phyloP scores from a whole-genome alignment of 2,113 vertebrate genomes.

The Neotoma lepida region DNA sequence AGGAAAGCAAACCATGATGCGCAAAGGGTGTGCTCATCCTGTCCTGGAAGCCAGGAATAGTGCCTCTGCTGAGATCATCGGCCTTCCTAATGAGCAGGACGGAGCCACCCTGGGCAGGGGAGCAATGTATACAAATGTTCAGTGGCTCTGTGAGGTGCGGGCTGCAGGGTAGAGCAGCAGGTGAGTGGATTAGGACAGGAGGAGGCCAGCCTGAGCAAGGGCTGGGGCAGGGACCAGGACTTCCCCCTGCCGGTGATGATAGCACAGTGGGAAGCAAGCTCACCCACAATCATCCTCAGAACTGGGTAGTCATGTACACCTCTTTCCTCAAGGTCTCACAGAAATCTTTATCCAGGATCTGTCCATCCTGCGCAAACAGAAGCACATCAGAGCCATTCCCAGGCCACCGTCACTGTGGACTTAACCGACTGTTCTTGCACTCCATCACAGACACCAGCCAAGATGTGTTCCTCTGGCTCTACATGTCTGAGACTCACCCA shows the following conservation, averaged over 20 bases:
- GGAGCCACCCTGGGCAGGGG: neutral
- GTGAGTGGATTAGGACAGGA: neutral
- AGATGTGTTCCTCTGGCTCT: neutral
- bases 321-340: neutral
- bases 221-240: neutral
- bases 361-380: neutral
- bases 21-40: neutral
- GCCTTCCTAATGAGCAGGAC: neutral
- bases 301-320: accelerated
- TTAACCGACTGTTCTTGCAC: neutral
- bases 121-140: accelerated
- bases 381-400: neutral
- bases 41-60: neutral
- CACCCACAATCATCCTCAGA: neutral
- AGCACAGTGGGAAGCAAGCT: neutral
- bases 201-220: neutral
- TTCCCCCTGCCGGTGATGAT: accelerated
- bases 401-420: neutral
- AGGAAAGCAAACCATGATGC: neutral
- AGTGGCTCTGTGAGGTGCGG: neutral
- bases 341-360: neutral
- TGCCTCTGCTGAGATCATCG: too few relatives aligned
- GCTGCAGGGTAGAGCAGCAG: neutral
- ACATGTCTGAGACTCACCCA: neutral
- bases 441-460: neutral